Base-by-base conservation (phyloP, 2,797 vertebrate genomes). In the Okamejei kenojei region DNA sequence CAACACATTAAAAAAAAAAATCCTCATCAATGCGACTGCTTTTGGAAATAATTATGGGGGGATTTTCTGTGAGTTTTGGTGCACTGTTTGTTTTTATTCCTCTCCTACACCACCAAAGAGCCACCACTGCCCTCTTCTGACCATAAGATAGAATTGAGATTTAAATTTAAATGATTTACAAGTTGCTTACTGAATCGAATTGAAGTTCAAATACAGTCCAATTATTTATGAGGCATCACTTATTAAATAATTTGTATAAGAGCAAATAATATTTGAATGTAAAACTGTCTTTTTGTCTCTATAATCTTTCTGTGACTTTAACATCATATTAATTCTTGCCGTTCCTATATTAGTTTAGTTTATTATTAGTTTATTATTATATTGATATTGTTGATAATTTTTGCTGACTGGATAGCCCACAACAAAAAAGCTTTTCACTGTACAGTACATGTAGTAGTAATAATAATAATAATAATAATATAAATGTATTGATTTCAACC, bases 121-220 rank as follows among this genome's bases (percentile, higher is more conserved):
- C 23, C 8, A 76, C 3, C 45, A 76, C 7, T 92, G 90, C 35
- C 90, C 90, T 76, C 90, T 92, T 10, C 90, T 92, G 90, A 38
- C 38, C 38, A 73, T 54, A 58, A 54, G 29, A 6, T 15, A 74
- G 32, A 73, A 74, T 38, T 73, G 35, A 58, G 74, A 91, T 19
- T 68, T 65, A 65, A 68, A 65, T 65, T 35, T 19, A 73, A 73
- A 73, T 73, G 5, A 73, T 19, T 21, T 73, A 21, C 15, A 73
- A 19, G 19, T 73, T 73, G 77, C 32, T 32, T 79, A 4, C 32
- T 19, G n/a, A 86, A 86, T 65, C 9, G 65, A 86, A 86, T 86
- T 63, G 32, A 61, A 29, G 5, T n/a, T 11, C 26, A 84, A 32
- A 32, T 65, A 65, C 32, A 13, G 7, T 65, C 17, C 15, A 6